Percentiles rank a stretch among this genome's conserved stretches.
phyloP scores from a whole-genome alignment of 2,888 invertebrate genomes.

The Chironomus tentans region DNA sequence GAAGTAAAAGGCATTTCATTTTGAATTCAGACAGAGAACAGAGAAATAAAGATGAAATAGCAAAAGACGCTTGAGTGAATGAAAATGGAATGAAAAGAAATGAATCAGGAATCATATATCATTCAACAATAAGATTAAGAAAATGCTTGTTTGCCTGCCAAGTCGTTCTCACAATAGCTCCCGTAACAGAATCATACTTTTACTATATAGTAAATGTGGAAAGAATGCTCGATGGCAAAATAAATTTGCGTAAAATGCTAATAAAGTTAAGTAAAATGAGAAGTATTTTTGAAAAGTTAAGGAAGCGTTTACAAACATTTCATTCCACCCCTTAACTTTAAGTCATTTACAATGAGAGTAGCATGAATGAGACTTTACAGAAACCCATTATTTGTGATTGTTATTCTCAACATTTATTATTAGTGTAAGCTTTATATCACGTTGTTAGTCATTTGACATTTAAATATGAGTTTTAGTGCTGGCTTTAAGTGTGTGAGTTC shows the following conservation, averaged over 20 bases:
- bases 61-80: background rate
- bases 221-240: no score
- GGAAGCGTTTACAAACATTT: background rate
- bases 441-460: background rate
- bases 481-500: background rate
- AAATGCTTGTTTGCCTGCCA: background rate
- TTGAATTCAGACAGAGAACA: background rate
- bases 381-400: background rate
- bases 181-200: background rate
- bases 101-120: conserved; percentile 9
- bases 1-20: conserved; percentile 5
- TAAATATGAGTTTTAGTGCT: no score
- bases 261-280: background rate
- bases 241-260: conserved; percentile 19
- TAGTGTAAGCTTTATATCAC: background rate
- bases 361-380: background rate
- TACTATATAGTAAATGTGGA: background rate
- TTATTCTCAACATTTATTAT: background rate
- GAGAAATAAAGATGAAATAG: background rate
- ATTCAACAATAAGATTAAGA: background rate
- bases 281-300: background rate
- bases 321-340: background rate
- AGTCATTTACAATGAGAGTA: background rate
- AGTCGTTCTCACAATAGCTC: background rate
- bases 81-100: background rate